These are phyloP conservation scores for Campoplex nolae DNA, from an alignment of 2,888 invertebrate genomes.

Conservation along the genomic window DNA sequence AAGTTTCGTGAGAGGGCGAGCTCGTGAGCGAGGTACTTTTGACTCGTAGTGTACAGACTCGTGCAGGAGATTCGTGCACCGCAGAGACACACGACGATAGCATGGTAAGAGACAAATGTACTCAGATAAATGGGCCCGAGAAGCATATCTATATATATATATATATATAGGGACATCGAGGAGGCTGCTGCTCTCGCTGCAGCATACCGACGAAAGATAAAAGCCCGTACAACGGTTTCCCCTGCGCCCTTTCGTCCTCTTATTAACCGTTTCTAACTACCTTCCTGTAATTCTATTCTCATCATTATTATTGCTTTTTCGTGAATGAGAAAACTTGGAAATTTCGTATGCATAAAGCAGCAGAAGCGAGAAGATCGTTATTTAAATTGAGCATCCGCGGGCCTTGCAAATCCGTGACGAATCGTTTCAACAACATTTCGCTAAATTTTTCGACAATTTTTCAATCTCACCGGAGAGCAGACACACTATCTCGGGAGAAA, in stretches of 20 bases:
- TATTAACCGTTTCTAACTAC: neutral
- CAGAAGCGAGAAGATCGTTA: too few relatives aligned
- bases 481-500: conserved; percentile 44
- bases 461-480: neutral
- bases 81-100: neutral
- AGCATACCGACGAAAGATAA: neutral
- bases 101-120: neutral
- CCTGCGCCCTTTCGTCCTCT: neutral
- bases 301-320: neutral
- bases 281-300: neutral
- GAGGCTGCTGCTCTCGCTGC: neutral
- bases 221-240: neutral
- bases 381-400: too few relatives aligned
- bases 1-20: neutral
- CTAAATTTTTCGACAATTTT: neutral
- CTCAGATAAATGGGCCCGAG: neutral
- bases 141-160: neutral
- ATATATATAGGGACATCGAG: neutral
- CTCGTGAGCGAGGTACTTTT: neutral
- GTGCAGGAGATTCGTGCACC: neutral
- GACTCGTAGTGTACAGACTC: neutral
- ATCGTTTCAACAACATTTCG: too few relatives aligned
- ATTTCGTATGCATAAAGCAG: neutral
- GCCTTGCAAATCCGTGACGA: too few relatives aligned
- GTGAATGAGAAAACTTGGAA: neutral